Conservation (phyloP, 2,797 vertebrate species). For the Todus mexicanus region DNA sequence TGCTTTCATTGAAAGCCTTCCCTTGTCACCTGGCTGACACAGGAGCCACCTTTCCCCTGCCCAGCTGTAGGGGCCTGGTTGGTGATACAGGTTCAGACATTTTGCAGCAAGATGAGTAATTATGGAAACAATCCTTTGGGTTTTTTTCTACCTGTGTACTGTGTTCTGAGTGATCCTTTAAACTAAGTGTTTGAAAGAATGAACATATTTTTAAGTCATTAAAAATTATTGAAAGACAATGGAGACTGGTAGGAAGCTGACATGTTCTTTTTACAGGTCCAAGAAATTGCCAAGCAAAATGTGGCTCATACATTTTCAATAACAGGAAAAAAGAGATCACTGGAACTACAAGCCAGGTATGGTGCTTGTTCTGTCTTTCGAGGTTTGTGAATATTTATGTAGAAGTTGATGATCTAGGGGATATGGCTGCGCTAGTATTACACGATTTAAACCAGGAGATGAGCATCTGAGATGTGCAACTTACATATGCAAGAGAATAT, state of each 20-base stretch:
- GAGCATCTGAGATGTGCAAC: background rate
- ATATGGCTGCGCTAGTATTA: background rate
- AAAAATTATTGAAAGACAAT: background rate
- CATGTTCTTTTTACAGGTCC: constrained; percentile 78
- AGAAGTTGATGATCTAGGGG: background rate
- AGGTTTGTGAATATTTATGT: background rate
- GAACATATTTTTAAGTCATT: background rate
- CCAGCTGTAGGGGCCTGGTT: background rate
- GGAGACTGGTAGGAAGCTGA: background rate
- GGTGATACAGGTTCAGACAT: background rate
- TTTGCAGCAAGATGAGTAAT: background rate
- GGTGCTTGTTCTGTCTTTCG: background rate
- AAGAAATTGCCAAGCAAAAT: constrained; percentile 88
- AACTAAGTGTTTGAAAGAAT: background rate
- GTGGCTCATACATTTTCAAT: constrained; percentile 87
- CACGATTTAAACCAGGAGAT: background rate
- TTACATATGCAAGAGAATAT: background rate
- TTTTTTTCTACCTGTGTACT: background rate
- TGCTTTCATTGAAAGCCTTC: background rate
- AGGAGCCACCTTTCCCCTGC: background rate
- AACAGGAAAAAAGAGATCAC: constrained; percentile 87
- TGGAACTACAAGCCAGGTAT: constrained; percentile 94
- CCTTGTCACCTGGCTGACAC: background rate
- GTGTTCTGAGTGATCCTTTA: background rate
- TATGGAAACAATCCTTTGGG: background rate